Percentiles rank a stretch among this genome's conserved stretches.
These are phyloP conservation scores for Brachionichthys hirsutus DNA, from an alignment of 2,113 vertebrate species.

Conservation along the genomic window DNA sequence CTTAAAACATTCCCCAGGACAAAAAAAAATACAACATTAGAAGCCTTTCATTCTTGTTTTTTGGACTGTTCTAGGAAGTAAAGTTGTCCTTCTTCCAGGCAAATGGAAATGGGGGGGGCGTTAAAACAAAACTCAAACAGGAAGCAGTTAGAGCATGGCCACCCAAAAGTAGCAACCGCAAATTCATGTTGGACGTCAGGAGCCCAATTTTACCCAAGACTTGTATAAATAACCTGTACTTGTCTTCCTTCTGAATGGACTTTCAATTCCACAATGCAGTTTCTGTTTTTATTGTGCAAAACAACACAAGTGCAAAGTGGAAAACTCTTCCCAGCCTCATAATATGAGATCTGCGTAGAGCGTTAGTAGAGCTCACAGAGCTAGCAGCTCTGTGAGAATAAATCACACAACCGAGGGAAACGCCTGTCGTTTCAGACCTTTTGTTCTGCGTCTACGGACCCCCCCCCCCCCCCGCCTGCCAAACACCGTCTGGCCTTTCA, in stretches of 20 bases:
- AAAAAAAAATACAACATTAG: conserved; percentile 7
- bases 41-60: conserved; percentile 29
- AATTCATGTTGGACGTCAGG: conserved; percentile 24
- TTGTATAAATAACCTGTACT: conserved; percentile 18
- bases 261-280: no score
- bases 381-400: not conserved
- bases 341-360: not conserved
- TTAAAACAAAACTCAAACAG: conserved; percentile 41
- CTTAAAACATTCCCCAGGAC: conserved; percentile 67
- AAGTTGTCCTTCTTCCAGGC: conserved; percentile 36
- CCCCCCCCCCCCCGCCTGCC: not conserved
- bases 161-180: conserved; percentile 40
- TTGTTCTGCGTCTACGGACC: not conserved
- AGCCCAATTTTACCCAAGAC: conserved; percentile 17
- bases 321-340: not conserved
- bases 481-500: conserved; percentile 24
- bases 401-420: conserved; percentile 5
- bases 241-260: no score
- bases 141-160: conserved; percentile 39
- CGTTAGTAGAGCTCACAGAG: not conserved
- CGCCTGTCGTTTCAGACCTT: not conserved
- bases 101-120: conserved; percentile 22
- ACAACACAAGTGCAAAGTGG: not conserved
- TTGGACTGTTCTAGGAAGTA: conserved; percentile 16
- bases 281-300: no score